Evolutionary conservation across 2,113 vertebrate genomes (phyloP).

Genomic region (Alces alces): DNA sequence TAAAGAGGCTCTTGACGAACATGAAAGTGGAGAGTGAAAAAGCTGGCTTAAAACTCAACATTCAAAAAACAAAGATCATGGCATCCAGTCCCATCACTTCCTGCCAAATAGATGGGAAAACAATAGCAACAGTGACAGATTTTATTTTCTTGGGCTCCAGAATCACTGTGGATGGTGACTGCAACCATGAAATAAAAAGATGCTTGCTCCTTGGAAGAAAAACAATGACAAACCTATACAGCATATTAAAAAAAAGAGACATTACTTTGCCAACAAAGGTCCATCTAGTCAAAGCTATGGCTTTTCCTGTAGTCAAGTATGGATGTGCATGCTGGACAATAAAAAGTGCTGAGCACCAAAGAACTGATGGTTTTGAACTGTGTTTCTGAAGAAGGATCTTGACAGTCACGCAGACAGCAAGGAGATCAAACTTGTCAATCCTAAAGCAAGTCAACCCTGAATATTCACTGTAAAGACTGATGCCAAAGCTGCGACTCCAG

Average conservation of each 20-base stretch:
- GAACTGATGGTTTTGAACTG: neutral
- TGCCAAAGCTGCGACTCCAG: neutral
- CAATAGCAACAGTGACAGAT: neutral
- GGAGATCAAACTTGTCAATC: neutral
- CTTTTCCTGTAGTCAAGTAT: neutral
- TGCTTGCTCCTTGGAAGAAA: neutral
- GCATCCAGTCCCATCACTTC: neutral
- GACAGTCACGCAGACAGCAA: neutral
- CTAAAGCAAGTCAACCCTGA: neutral
- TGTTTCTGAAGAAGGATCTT: neutral
- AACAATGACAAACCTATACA: neutral
- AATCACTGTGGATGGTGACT: neutral
- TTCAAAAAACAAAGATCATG: neutral
- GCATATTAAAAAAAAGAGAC: neutral
- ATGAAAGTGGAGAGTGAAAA: neutral
- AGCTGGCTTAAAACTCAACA: neutral
- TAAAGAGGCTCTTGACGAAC: neutral
- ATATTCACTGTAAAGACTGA: neutral
- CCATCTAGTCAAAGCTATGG: neutral
- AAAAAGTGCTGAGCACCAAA: neutral
- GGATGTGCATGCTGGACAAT: neutral
- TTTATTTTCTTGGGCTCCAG: neutral
- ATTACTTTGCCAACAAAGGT: neutral
- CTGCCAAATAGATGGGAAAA: neutral
- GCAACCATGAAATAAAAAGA: neutral